Evolutionary conservation across 2,888 invertebrate genomes (phyloP), one percentile per base, ranked within the genome.

Genomic region (Parthenolecanium corni): DNA sequence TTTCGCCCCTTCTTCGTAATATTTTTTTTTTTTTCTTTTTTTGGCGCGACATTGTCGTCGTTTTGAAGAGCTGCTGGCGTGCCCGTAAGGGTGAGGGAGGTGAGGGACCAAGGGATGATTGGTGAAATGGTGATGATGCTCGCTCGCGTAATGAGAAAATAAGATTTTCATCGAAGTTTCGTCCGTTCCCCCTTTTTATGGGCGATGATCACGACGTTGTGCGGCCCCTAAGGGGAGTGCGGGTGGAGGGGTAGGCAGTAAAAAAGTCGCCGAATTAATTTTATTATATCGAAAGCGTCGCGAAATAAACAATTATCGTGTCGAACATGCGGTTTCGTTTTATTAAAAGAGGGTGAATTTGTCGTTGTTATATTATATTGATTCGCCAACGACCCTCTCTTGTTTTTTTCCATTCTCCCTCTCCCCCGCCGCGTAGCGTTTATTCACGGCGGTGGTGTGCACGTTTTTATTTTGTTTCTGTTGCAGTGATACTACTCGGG

Each of bases 281-380:
- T 58, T 58, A 58, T 58, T 58, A 58, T 49, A 38, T 38, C 25
- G 58, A 49, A 51, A 58, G 49, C 58, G 58, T 31, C 38, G 58
- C 38, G 58, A 58, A 58, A 58, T 58, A 58, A 58, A 58, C 58
- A 58, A 49, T 58, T 47, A 58, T 58, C 47, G 58, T 47, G 58
- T 38, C 58, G 51, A 58, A 58, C 46, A 20, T 49, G 58, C 58
- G 58, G 58, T 58, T 58, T 36, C 47, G 21, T 31, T 47, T 31
- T 31, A 57, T 57, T 38, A 20, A 9, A 42, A 54, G 54, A 40
- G 54, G 16, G 25, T 24, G 56, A 20, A 2, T n/a, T 44, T 16
- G 25, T 25, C 3, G 51, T n/a, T 24, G 9, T 31, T n/a, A n/a
- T n/a, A n/a, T n/a, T n/a, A n/a, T n/a, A n/a, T n/a, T 31, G 31